These are phyloP conservation scores for Halichoerus grypus DNA, from an alignment of 2,113 vertebrate genomes.

Conservation along the genomic window DNA sequence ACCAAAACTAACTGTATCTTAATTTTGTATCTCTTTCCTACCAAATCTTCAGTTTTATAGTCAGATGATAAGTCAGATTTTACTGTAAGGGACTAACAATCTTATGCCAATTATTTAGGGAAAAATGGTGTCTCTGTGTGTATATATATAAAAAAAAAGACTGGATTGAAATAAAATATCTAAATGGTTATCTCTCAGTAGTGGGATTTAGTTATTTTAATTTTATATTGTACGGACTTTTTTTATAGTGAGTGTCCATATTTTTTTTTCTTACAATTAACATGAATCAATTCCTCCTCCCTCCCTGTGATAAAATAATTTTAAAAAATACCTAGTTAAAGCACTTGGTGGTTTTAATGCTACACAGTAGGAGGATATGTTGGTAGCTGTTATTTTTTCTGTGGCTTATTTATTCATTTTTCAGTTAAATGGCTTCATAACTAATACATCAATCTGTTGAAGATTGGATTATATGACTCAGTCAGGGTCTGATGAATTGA, in stretches of 20 bases:
- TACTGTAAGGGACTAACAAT: background rate
- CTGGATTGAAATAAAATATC: background rate
- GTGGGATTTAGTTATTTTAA: background rate
- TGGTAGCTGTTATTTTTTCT: background rate
- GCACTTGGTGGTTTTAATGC: background rate
- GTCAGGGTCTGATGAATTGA: background rate
- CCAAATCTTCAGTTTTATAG: conserved; percentile 6
- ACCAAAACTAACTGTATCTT: background rate
- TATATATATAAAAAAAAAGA: background rate
- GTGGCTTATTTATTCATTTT: background rate
- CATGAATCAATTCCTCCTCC: background rate
- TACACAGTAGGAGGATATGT: background rate
- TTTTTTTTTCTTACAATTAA: background rate
- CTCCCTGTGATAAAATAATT: conserved; percentile 29
- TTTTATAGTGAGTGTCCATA: background rate
- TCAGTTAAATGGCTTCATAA: conserved; percentile 6
- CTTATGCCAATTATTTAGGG: background rate
- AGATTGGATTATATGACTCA: background rate
- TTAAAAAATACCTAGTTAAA: background rate
- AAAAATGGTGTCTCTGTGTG: background rate
- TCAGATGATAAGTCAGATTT: background rate
- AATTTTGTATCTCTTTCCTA: background rate
- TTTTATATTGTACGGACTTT: background rate
- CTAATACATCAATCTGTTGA: background rate
- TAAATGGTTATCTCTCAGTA: background rate